phyloP scores from a whole-genome alignment of 2,888 invertebrate genomes.

The Ochropleura plecta region DNA sequence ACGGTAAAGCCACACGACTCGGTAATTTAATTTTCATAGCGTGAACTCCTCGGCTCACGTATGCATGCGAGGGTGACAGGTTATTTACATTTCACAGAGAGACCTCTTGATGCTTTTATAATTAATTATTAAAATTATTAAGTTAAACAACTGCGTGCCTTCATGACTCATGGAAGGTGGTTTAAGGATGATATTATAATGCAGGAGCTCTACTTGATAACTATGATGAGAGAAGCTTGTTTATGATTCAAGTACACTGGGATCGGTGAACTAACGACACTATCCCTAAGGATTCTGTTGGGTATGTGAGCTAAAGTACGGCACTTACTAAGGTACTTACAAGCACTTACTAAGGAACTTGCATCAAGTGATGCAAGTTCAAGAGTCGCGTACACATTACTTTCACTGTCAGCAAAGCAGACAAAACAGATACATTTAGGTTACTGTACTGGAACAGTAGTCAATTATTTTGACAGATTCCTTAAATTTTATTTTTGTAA shows the following conservation, averaged over 20 bases:
- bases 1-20: constrained; percentile 45
- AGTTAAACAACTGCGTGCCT: constrained; percentile 31
- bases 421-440: too few species aligned
- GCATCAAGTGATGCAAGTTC: neutral
- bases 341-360: too few species aligned
- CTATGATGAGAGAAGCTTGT: constrained; percentile 1
- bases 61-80: constrained; percentile 64
- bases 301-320: neutral
- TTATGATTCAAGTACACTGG: constrained; percentile 3
- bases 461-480: neutral
- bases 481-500: neutral
- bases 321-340: too few species aligned
- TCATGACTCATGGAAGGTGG: neutral
- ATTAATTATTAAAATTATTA: constrained; percentile 69
- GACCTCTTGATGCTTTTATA: constrained; percentile 67
- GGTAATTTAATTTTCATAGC: constrained; percentile 67
- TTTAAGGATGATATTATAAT: constrained; percentile 6
- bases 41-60: constrained; percentile 51
- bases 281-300: neutral
- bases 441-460: too few species aligned
- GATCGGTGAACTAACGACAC: neutral
- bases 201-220: neutral
- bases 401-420: neutral
- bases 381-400: too few species aligned
- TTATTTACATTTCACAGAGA: constrained; percentile 75